Base-by-base conservation (phyloP, 30 jellyfish, hydroid and myxozoan species). In the Hydractinia echinata region DNA sequence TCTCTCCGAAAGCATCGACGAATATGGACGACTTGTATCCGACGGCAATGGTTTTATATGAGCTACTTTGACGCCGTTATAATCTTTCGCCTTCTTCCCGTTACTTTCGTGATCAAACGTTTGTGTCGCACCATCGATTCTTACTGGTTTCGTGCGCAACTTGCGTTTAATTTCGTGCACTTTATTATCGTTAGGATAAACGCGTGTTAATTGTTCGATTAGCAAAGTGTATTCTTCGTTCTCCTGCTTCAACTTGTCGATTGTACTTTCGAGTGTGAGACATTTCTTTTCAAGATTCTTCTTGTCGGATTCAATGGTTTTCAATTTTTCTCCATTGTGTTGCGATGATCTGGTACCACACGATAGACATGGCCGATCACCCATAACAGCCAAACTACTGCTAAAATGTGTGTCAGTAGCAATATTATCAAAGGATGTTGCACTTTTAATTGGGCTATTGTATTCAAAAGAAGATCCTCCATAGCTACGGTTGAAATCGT, bases 1-100 rank as follows among this genome's bases (percentile, higher is more conserved):
- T n/a, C 21, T 68, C 21, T 68, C 79, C 1, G 44, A 30, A 30
- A 30, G 44, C 44, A 30, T 58, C 44, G 44, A 30, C 44, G 44
- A 30, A 11, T 13, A 58, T 20, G 81, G 53, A 14, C 81, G 81
- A 20, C 83, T 67, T 19, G 52, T 76, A 21, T 52, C 76, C 15
- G 79, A 53, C 51, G 72, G 68, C 51, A 80, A 67, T 5, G 87
- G 87, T 51, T 80, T 66, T 67, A 80, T 80, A 69, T 66, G 87
- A 51, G 87, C 87, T 30, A 80, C 82, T 66, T 80, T 80, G 16
- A 30, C 55, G 53, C 85, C 60, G 51, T 77, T 52, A 19, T 30
- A 52, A 60, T 60, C 76, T 30, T 50, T 54, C 30, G 52, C 85
- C 39, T 64, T 64, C 8, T 51, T 44, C 52, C 54, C 20, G 11